These are phyloP conservation scores for Junco hyemalis DNA, from an alignment of 2,113 vertebrate genomes.

Conservation along the genomic window DNA sequence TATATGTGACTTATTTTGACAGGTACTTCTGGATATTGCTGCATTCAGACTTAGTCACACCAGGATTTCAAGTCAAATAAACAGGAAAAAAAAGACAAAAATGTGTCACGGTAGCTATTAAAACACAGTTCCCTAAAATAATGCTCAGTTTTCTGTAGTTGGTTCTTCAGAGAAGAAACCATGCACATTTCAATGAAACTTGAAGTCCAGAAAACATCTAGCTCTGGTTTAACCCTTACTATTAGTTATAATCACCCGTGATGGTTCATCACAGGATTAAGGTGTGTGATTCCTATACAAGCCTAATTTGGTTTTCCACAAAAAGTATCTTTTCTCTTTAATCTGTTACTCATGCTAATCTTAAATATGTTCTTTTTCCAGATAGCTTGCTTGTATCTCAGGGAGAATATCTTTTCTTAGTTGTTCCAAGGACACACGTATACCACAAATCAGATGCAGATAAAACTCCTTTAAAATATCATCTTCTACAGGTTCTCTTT, in stretches of 20 bases:
- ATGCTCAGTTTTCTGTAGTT: background rate
- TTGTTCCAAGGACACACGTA: background rate
- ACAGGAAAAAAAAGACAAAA: background rate
- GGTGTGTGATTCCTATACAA: background rate
- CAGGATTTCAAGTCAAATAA: background rate
- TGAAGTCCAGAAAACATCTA: background rate
- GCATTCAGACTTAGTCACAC: background rate
- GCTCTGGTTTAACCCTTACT: background rate
- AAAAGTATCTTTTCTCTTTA: background rate
- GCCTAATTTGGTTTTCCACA: background rate
- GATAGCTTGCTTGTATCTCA: background rate
- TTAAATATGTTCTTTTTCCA: background rate
- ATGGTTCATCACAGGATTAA: background rate
- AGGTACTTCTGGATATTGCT: background rate
- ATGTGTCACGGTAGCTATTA: accelerated
- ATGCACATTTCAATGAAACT: background rate
- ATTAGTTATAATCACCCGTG: background rate
- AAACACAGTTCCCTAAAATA: background rate
- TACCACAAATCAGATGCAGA: background rate
- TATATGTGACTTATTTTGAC: background rate
- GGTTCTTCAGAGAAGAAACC: background rate
- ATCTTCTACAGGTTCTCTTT: background rate
- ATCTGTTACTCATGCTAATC: background rate
- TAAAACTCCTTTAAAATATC: background rate
- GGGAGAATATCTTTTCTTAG: background rate